These are phyloP conservation scores for Tolmerus cingulatus DNA, from an alignment of 2,888 invertebrate genomes.

Conservation along the genomic window DNA sequence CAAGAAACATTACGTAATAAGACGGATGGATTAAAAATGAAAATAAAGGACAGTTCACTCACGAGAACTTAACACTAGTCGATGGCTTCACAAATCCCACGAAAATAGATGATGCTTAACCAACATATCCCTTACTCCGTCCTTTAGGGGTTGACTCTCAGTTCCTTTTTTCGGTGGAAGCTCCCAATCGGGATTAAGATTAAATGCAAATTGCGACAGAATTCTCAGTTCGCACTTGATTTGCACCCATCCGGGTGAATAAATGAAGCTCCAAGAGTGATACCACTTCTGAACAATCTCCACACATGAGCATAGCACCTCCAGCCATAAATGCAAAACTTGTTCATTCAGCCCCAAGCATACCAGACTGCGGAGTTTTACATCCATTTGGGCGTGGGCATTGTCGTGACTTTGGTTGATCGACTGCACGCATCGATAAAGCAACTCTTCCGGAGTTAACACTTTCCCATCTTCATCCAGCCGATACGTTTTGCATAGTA, in stretches of 20 bases:
- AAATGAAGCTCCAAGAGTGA: slow-evolving; percentile 90
- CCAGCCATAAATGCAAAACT: slow-evolving; percentile 97
- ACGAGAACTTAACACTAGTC: neutral
- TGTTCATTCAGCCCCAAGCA: slow-evolving; percentile 98
- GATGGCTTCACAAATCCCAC: slow-evolving; percentile 83
- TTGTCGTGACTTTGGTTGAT: slow-evolving; percentile 96
- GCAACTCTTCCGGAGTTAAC: slow-evolving; percentile 94
- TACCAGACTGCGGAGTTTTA: slow-evolving; percentile 92
- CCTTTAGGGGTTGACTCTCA: slow-evolving; percentile 88
- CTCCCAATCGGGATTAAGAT: slow-evolving; percentile 96
- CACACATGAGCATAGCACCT: slow-evolving; percentile 93
- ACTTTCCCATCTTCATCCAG: slow-evolving; percentile 99
- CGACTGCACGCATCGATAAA: slow-evolving; percentile 94
- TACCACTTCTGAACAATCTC: slow-evolving; percentile 97
- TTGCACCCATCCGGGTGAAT: slow-evolving; percentile 99
- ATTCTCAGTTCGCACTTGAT: slow-evolving; percentile 98
- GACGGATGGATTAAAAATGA: neutral
- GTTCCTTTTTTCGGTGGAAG: slow-evolving; percentile 82
- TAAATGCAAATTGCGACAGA: slow-evolving; percentile 95
- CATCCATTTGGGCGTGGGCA: slow-evolving; percentile 98
- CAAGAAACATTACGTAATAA: neutral
- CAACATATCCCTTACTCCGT: slow-evolving; percentile 96
- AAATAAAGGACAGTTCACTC: neutral
- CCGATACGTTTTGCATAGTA: slow-evolving; percentile 96
- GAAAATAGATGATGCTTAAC: slow-evolving; percentile 99